Evolutionary conservation across 2,888 invertebrate genomes (phyloP).

Genomic region (Eristalis intricaria): DNA sequence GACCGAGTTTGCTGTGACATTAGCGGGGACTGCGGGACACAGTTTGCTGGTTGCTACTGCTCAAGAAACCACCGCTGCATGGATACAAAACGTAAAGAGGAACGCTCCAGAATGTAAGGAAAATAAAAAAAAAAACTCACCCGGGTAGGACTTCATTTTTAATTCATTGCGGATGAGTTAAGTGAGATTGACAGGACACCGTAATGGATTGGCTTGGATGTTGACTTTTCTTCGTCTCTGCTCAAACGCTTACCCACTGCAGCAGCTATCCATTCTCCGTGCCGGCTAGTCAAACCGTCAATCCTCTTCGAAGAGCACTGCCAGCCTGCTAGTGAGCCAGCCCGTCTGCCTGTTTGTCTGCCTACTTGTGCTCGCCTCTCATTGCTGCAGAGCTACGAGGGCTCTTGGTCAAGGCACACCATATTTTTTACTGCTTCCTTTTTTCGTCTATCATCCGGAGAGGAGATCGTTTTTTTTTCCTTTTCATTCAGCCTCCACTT

Average conservation of each 20-base stretch:
- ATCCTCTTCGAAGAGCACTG: conserved; percentile 17
- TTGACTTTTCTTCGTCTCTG: conserved; percentile 58
- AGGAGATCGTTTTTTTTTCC: conserved; percentile 8
- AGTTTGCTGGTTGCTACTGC: neutral
- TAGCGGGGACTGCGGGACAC: conserved; percentile 7
- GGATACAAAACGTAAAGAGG: neutral
- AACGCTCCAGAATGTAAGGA: neutral
- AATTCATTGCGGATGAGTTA: conserved; percentile 71
- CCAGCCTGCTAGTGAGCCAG: neutral
- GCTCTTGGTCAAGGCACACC: conserved; percentile 59
- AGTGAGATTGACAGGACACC: conserved; percentile 68
- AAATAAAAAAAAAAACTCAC: conserved; percentile 13
- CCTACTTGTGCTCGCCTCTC: neutral
- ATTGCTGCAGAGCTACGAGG: conserved; percentile 46
- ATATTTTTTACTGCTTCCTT: neutral
- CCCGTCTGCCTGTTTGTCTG: neutral
- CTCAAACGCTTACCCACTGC: conserved; percentile 19
- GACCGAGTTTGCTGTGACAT: conserved; percentile 59
- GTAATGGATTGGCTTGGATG: conserved; percentile 69
- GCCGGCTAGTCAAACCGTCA: conserved; percentile 53
- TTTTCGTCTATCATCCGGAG: conserved; percentile 30
- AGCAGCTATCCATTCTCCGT: conserved; percentile 49
- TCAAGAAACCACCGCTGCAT: conserved; percentile 8
- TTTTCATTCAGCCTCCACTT: neutral
- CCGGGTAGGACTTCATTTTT: conserved; percentile 54